Conservation (phyloP, 2,797 vertebrate species). For the Siniperca undulata region DNA sequence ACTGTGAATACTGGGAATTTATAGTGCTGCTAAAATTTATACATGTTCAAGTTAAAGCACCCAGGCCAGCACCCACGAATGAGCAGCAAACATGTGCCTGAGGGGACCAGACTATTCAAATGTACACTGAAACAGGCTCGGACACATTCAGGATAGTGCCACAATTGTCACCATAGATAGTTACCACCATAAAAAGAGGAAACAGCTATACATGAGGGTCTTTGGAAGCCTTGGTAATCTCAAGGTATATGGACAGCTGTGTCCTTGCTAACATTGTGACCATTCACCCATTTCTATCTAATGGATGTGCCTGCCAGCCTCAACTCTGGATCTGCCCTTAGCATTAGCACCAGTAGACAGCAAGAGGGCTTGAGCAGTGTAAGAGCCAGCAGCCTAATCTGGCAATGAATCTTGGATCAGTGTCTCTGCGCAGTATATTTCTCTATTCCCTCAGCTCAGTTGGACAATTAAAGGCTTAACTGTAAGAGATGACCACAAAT, state of each 20-base stretch:
- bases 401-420: constrained; percentile 41
- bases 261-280: constrained; percentile 23
- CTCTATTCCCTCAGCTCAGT: constrained; percentile 25
- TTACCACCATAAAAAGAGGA: not conserved
- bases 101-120: no score
- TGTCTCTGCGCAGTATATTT: constrained; percentile 34
- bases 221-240: constrained; percentile 16
- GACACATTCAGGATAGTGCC: not conserved
- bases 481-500: constrained; percentile 21
- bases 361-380: not conserved
- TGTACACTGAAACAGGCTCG: not conserved
- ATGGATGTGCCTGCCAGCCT: constrained; percentile 29
- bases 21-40: not conserved
- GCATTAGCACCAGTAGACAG: constrained; percentile 38
- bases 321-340: constrained; percentile 30
- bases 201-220: not conserved
- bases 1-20: no score
- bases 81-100: not conserved
- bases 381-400: constrained; percentile 44
- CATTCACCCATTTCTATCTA: constrained; percentile 26
- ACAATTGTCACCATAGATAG: not conserved
- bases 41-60: not conserved
- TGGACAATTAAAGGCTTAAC: constrained; percentile 44
- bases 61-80: not conserved
- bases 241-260: constrained; percentile 14